phyloP scores from a whole-genome alignment of 2,888 invertebrate genomes.

The Heliconius charithonia region DNA sequence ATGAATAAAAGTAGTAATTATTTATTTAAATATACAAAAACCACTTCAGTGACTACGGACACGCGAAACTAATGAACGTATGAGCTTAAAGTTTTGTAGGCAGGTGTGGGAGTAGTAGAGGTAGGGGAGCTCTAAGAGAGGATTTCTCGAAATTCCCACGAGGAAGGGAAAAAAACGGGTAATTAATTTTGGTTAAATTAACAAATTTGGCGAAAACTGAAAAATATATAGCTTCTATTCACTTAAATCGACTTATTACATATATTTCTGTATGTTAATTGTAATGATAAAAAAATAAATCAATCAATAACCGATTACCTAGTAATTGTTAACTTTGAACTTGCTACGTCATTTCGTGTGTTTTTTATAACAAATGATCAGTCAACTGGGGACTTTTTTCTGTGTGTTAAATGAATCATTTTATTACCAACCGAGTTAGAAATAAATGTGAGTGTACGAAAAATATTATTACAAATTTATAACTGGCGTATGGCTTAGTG shows the following conservation, averaged over 20 bases:
- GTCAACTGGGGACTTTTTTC: background rate
- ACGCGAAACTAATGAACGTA: no score
- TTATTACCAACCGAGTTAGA: background rate
- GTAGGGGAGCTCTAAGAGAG: no score
- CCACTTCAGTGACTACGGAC: no score
- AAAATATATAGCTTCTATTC: background rate
- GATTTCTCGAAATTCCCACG: no score
- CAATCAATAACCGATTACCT: background rate
- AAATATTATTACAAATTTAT: no score
- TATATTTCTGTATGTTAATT: background rate
- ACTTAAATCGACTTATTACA: background rate
- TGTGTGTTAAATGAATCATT: background rate
- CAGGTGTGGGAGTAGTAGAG: no score
- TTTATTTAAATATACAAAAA: no score
- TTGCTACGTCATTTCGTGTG: background rate
- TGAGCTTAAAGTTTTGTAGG: no score
- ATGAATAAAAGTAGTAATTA: no score
- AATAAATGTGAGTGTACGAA: background rate
- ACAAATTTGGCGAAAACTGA: background rate
- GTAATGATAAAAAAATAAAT: background rate
- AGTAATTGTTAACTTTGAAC: background rate
- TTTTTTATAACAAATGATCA: background rate
- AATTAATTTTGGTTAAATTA: background rate
- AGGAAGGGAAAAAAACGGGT: background rate
- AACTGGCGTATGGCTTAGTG: no score